A percentile compares a stretch with the other conserved stretches of the same genome.
These are phyloP conservation scores for Timandra comae DNA, from an alignment of 2,888 invertebrate genomes.

Conservation along the genomic window DNA sequence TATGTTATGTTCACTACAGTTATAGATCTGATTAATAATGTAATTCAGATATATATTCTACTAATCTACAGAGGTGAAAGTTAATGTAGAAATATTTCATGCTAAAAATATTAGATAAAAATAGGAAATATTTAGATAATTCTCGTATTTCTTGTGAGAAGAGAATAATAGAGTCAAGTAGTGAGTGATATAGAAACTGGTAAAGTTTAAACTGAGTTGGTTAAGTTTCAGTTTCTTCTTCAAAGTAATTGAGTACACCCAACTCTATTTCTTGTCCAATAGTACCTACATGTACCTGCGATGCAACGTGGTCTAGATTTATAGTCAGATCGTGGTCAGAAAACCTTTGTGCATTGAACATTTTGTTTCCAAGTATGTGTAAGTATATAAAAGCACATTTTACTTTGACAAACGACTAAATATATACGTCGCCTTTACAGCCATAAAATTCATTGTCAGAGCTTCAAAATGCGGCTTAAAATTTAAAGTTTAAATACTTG, in stretches of 20 bases:
- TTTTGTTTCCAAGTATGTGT: slow-evolving; percentile 29
- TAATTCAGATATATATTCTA: neutral
- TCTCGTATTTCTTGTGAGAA: too few relatives aligned
- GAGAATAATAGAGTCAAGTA: too few relatives aligned
- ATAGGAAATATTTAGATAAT: too few relatives aligned
- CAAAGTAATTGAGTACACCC: slow-evolving; percentile 35
- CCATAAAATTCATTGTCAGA: slow-evolving; percentile 46
- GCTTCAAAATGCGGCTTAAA: slow-evolving; percentile 12
- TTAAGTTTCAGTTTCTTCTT: slow-evolving; percentile 36
- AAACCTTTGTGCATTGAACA: slow-evolving; percentile 54
- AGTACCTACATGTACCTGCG: slow-evolving; percentile 47
- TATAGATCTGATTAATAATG: neutral
- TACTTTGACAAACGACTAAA: slow-evolving; percentile 34
- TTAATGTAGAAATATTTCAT: neutral
- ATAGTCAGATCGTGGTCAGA: slow-evolving; percentile 52
- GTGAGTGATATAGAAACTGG: slow-evolving; percentile 2
- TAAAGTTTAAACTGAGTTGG: slow-evolving; percentile 18
- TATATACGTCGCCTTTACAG: slow-evolving; percentile 41
- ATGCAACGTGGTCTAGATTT: slow-evolving; percentile 52
- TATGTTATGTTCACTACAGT: too few relatives aligned
- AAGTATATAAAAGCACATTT: neutral
- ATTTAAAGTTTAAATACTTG: neutral
- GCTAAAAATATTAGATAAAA: neutral
- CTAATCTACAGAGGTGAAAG: neutral
- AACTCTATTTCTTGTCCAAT: too few relatives aligned